Base-by-base conservation (phyloP, 2,113 vertebrate species). In the Corydoras maculifer region DNA sequence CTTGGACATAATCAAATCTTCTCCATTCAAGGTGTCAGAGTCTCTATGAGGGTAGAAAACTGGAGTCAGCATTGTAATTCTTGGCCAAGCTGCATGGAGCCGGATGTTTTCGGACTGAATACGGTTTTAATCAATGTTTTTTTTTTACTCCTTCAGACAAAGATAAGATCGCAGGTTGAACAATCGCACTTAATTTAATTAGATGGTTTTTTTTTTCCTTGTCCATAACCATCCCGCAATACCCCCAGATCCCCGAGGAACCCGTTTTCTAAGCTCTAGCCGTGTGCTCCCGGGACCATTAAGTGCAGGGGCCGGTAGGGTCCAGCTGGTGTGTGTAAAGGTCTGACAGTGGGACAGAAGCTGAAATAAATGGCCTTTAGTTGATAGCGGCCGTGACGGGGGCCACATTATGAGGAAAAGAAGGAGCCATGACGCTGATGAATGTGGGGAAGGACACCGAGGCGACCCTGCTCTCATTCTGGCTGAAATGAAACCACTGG, bases 361-460 rank as follows among this genome's bases (percentile, higher is more conserved):
- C 84, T 67, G 62, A 89, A 90, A 90, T 87, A 89, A 89, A 90
- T 89, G 86, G 87, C 86, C 85, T 25, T 69, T 79, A 80, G 87
- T 84, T 88, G 86, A 87, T 83, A 85, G 82, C 63, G 70, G 84
- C 86, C 87, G 88, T 89, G 87, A 90, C 88, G 51, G 84, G 86
- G 89, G 84, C 81, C 80, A 80, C 84, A 84, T 25, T 25, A 86
- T 84, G 81, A 85, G 84, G 87, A 84, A 87, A 87, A 91, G 90
- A 90, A 88, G 89, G 84, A 83, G 71, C 74, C 60, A 76, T 90
- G 90, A 90, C 88, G 84, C 89, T 91, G 90, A 91, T 88, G 86
- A 90, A 90, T 90, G 89, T 85, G 83, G 82, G 86, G 84, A 69
- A 85, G 87, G 87, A 84, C 81, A 74, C 72, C 69, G 80, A 88